phyloP scores from a whole-genome alignment of 2,113 vertebrate genomes.

The human (Homo sapiens) region GRCh38 chr9:83849001-83849500 shows the following conservation, averaged over 20 bases:
- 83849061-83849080: background rate
- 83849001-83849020: background rate
- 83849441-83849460: background rate
- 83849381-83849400: background rate
- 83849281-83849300: background rate
- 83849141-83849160: background rate
- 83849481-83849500: background rate
- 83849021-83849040: background rate
- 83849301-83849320: background rate
- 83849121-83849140: slow-evolving; percentile 29
- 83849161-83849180: background rate
- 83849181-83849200: background rate
- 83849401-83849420: background rate
- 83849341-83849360: slow-evolving; percentile 33
- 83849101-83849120: background rate
- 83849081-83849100: background rate
- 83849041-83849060: background rate
- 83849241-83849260: background rate
- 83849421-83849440: background rate
- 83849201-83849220: background rate
- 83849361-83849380: slow-evolving; percentile 44
- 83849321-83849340: slow-evolving; percentile 1
- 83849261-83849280: slow-evolving; percentile 36
- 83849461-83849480: background rate
- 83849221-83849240: background rate